Evolutionary conservation across 2,888 invertebrate genomes (phyloP), one percentile per base, ranked within the genome.

Genomic region (Sinodicranocentrus sp.): DNA sequence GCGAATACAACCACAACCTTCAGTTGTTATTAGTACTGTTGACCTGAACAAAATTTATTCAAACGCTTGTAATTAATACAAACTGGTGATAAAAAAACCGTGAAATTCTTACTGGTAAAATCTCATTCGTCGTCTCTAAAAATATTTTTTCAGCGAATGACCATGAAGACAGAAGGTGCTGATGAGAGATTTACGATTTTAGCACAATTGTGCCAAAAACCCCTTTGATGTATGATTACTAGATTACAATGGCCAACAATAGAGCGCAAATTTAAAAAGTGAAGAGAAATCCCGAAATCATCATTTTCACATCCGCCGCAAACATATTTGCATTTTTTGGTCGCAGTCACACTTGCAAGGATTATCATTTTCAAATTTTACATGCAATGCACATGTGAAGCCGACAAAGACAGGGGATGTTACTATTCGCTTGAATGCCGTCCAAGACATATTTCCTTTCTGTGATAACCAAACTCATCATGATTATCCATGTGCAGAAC

Each of bases 151-250:
- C 3, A 52, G n/a, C 52, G n/a, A 52, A 5, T 52, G 10, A 52
- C 57, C 6, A 21, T 57, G 48, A 48, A 48, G 57, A 57, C 23
- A 57, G 25, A 25, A 57, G 19, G 19, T 19, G 8, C 19, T n/a
- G 17, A 52, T 17, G 57, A 1, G n/a, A 48, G n/a, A 25, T 57
- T 23, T 57, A 57, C 23, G 25, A 76, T 48, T 39, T 76, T 76
- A 65, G 17, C 76, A 76, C 67, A 23, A 39, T 54, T 39, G 76
- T 76, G 76, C 52, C 25, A 76, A 67, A 76, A 67, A 52, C n/a
- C 2, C n/a, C n/a, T 48, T 48, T 48, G 5, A 13, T n/a, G n/a
- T n/a, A 39, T 39, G 39, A 39, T 39, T 39, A 13, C 39, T n/a
- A n/a, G n/a, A n/a, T n/a, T n/a, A n/a, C n/a, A n/a, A n/a, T n/a